Conservation (phyloP, 2,888 invertebrate genomes). For the Colletes collaris region DNA sequence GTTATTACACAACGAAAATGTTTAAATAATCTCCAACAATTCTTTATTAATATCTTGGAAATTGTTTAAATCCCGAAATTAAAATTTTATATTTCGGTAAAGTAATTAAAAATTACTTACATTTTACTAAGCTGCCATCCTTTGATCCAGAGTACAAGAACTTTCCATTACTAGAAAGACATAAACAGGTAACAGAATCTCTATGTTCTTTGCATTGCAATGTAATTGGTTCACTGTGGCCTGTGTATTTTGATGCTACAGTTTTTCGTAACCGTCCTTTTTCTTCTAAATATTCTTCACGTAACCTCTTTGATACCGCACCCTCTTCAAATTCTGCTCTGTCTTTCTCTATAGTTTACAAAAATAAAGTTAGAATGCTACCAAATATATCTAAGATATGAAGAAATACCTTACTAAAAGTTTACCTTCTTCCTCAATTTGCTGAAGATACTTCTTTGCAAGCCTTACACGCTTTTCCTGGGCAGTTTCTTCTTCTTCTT, state of each 20-base stretch:
- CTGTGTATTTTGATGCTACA: constrained; percentile 87
- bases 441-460: constrained; percentile 94
- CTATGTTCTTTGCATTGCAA: constrained; percentile 91
- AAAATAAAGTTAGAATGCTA: neutral
- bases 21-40: no score
- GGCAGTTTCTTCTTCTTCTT: constrained; percentile 89
- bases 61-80: no score
- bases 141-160: constrained; percentile 93
- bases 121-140: constrained; percentile 94
- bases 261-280: constrained; percentile 90
- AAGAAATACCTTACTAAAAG: neutral
- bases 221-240: constrained; percentile 81
- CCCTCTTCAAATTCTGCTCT: constrained; percentile 87
- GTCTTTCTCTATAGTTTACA: constrained; percentile 85
- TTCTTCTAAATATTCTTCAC: constrained; percentile 93
- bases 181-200: constrained; percentile 91
- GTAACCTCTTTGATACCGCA: constrained; percentile 89
- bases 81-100: no score
- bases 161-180: constrained; percentile 89
- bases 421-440: constrained; percentile 91
- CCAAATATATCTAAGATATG: neutral
- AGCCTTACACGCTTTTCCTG: constrained; percentile 95
- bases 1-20: no score
- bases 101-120: constrained; percentile 82
- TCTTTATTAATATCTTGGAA: no score